Evolutionary conservation across 2,113 vertebrate species (phyloP), one percentile per base, ranked within the genome.

Genomic region (Anoplopoma fimbria): DNA sequence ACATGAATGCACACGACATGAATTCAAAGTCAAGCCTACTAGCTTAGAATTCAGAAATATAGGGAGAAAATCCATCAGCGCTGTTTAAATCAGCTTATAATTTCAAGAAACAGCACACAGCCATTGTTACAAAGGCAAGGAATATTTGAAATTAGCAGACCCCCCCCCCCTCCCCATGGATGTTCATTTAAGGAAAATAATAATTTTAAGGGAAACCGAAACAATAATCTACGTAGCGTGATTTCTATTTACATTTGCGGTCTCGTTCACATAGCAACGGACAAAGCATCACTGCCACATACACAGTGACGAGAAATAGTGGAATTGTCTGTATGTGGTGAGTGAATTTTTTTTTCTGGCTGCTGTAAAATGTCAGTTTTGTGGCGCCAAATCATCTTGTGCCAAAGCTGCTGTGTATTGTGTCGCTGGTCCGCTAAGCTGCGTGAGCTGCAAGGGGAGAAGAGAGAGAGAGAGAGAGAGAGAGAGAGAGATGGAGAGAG

Each of bases 321-420:
- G 47, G 6, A 19, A 25, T 55, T 27, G 27, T 57, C 53, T 55
- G 23, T 21, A 57, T 82, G 23, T 57, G 19, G 61, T 84, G 81
- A 86, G 67, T 86, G 75, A 38, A 69, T 90, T 57, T 51, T 74
- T 51, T 74, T 60, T 42, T 14, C 25, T 75, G 0, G 29, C 72
- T 62, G 34, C 61, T 55, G 57, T 79, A 75, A 87, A 90, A 89
- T 62, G 65, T 79, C 71, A n/a, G 40, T 73, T n/a, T 61, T 34
- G 49, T 75, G 67, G 77, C 34, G 9, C 85, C 80, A 67, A 63
- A 69, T 89, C 77, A 79, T 67, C 73, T 80, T 47, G 45, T 75
- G 55, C 77, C 87, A 83, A 77, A 89, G 69, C 81, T 71, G 51
- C 65, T 77, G 62, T 84, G 84, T 76, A 51, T 86, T 88, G 75